These are phyloP conservation scores for Embiotoca jacksoni DNA, from an alignment of 2,113 vertebrate species.

Conservation along the genomic window DNA sequence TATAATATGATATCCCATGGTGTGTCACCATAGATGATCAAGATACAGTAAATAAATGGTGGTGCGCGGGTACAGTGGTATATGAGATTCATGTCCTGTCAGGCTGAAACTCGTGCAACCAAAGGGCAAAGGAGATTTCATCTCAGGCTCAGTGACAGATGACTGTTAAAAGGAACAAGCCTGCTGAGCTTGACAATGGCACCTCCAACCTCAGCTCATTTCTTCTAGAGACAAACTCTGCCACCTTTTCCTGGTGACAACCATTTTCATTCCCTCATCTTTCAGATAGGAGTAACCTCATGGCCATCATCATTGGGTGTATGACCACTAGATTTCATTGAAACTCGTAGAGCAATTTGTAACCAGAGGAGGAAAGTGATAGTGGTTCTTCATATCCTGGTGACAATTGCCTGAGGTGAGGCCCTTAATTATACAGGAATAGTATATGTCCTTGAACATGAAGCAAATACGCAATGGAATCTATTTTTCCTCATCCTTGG, in stretches of 20 bases:
- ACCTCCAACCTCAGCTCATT: neutral
- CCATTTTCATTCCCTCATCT: neutral
- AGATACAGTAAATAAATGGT: slow-evolving; percentile 1
- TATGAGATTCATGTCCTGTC: slow-evolving; percentile 10
- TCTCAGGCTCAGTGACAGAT: slow-evolving; percentile 14
- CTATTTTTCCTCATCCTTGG: slow-evolving; percentile 23
- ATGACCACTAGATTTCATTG: slow-evolving; percentile 5
- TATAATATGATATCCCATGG: slow-evolving; percentile 4
- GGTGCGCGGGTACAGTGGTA: neutral
- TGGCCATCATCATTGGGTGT: slow-evolving; percentile 5
- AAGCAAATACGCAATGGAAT: slow-evolving; percentile 33
- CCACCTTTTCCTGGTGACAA: neutral
- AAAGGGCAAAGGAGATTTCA: slow-evolving; percentile 11
- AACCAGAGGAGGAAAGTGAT: slow-evolving; percentile 28
- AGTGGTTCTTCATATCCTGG: slow-evolving; percentile 36
- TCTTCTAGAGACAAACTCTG: neutral
- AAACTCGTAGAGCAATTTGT: slow-evolving; percentile 39
- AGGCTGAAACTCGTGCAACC: slow-evolving; percentile 18
- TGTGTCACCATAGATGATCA: slow-evolving; percentile 7
- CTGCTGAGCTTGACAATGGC: slow-evolving; percentile 14
- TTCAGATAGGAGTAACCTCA: slow-evolving; percentile 18
- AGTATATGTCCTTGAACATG: slow-evolving; percentile 21
- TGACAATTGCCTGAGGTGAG: slow-evolving; percentile 47
- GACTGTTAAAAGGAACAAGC: neutral
- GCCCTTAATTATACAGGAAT: slow-evolving; percentile 3